Percentiles rank a stretch among this genome's conserved stretches.
Conservation (phyloP, 2,113 vertebrate species). For the Ptilonorhynchus violaceus region DNA sequence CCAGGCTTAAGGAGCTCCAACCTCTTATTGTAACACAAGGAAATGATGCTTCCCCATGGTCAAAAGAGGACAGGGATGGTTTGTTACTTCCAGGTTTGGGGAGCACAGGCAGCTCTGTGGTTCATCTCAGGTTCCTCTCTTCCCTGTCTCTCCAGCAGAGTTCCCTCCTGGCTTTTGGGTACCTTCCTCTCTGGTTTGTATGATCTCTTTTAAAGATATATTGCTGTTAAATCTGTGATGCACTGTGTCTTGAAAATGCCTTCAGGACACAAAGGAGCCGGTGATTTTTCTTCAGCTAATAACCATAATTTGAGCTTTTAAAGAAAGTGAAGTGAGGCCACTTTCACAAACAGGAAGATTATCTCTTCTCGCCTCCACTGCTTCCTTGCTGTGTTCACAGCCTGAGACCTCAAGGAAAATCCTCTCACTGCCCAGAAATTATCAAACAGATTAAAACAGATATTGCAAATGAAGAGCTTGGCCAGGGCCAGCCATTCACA, state of each 20-base stretch:
- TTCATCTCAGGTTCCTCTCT: neutral
- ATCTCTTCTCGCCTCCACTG: neutral
- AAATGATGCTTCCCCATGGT: neutral
- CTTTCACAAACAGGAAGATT: neutral
- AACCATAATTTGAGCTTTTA: neutral
- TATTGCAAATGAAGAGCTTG: neutral
- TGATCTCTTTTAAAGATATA: neutral
- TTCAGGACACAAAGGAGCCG: neutral
- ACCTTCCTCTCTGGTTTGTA: neutral
- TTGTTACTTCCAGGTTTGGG: neutral
- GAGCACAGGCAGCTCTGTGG: neutral
- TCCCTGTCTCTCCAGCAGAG: fast-evolving
- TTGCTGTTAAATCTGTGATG: neutral
- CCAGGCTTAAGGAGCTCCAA: neutral
- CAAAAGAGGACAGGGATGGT: neutral
- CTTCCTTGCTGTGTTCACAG: neutral
- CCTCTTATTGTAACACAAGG: too few species aligned
- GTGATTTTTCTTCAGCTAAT: neutral
- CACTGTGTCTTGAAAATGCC: neutral
- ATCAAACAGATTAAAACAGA: neutral
- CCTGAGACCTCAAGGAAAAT: neutral
- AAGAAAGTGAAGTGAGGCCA: neutral
- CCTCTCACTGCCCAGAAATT: neutral
- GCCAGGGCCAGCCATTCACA: fast-evolving
- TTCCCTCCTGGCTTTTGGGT: neutral